phyloP scores from a whole-genome alignment of 2,113 vertebrate genomes.

The Alouatta palliata region DNA sequence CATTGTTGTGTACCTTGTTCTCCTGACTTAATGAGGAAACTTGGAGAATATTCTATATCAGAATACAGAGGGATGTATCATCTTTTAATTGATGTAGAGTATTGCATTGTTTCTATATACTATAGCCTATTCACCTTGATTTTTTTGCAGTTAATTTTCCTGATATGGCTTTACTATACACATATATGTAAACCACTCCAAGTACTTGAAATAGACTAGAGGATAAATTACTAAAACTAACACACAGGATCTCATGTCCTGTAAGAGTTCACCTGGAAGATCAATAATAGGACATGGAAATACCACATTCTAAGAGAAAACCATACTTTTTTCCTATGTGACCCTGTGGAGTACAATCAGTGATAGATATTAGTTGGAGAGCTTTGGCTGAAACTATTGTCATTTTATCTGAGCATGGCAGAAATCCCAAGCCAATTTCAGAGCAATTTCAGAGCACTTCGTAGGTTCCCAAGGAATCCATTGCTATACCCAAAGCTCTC shows the following conservation, averaged over 20 bases:
- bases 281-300: background rate
- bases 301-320: background rate
- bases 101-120: background rate
- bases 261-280: background rate
- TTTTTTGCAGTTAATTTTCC: slow-evolving; percentile 2
- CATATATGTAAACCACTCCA: background rate
- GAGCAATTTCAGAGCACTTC: slow-evolving; percentile 10
- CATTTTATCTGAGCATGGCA: slow-evolving; percentile 48
- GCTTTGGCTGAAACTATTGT: background rate
- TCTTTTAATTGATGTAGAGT: background rate
- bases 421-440: slow-evolving; percentile 46
- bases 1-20: background rate
- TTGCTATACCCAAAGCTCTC: slow-evolving; percentile 28
- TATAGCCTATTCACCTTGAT: background rate
- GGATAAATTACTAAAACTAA: background rate
- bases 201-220: background rate
- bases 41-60: background rate
- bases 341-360: background rate
- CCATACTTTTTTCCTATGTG: background rate
- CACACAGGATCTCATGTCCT: background rate
- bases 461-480: slow-evolving; percentile 7
- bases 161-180: background rate
- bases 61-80: background rate
- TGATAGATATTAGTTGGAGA: background rate
- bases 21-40: background rate